phyloP scores from a whole-genome alignment of 2,888 invertebrate genomes.

The Drosophila anceps region DNA sequence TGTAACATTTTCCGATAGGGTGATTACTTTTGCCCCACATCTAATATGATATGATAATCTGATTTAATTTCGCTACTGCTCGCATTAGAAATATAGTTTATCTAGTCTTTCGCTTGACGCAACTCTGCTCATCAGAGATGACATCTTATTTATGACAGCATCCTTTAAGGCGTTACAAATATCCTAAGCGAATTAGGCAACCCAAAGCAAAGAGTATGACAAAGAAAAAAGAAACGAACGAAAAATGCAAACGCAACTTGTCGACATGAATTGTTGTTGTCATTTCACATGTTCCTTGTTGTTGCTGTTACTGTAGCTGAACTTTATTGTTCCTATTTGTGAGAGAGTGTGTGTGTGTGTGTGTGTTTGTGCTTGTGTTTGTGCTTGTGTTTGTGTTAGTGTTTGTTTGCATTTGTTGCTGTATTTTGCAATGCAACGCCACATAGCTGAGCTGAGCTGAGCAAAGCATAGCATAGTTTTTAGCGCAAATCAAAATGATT shows the following conservation, averaged over 20 bases:
- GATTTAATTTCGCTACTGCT: no score
- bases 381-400: constrained; percentile 12
- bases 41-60: neutral
- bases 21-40: no score
- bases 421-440: constrained; percentile 39
- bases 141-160: no score
- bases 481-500: constrained; percentile 80
- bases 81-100: no score
- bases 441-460: constrained; percentile 34
- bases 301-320: constrained; percentile 35
- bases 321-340: constrained; percentile 41
- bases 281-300: constrained; percentile 50
- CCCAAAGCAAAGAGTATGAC: constrained; percentile 6
- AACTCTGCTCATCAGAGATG: neutral
- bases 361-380: no score
- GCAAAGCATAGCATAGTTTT: constrained; percentile 66
- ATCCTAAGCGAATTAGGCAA: neutral
- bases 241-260: constrained; percentile 71
- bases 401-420: constrained; percentile 24
- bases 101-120: neutral
- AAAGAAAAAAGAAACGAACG: neutral
- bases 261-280: constrained; percentile 78
- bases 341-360: constrained; percentile 12
- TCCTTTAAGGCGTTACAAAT: neutral
- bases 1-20: no score